Conservation (phyloP, 2,797 vertebrate species). For the Rachycentron canadum region DNA sequence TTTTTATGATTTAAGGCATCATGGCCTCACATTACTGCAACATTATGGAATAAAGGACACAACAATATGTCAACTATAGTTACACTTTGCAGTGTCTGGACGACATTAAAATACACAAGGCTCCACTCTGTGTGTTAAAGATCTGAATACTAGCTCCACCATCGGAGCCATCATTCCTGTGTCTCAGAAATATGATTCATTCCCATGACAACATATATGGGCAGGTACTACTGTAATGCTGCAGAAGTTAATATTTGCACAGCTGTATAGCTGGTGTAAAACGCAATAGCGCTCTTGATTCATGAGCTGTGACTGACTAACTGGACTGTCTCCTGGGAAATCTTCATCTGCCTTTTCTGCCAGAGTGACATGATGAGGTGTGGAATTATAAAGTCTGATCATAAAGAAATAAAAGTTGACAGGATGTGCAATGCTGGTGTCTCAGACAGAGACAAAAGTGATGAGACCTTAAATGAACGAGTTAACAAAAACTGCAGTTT, state of each 20-base stretch:
- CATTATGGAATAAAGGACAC: neutral
- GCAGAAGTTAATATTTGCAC: constrained; percentile 36
- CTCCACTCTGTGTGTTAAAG: neutral
- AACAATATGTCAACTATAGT: neutral
- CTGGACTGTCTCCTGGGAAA: neutral
- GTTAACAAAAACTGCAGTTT: constrained; percentile 33
- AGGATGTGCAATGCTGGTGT: constrained; percentile 11
- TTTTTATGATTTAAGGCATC: neutral
- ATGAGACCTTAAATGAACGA: constrained; percentile 37
- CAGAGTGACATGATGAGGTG: neutral
- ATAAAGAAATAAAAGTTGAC: constrained; percentile 73
- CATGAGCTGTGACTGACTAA: neutral
- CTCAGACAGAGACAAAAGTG: constrained; percentile 15
- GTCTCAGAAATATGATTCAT: neutral
- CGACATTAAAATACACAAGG: neutral
- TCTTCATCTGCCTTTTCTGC: constrained; percentile 20
- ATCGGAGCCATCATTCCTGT: neutral
- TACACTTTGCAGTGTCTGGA: neutral
- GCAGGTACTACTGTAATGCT: constrained; percentile 1
- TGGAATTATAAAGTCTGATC: constrained; percentile 46
- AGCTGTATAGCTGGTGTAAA: constrained; percentile 32
- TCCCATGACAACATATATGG: constrained; percentile 17
- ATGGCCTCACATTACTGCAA: neutral
- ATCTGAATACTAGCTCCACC: neutral
- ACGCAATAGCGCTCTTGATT: neutral